Percentiles rank a stretch among this genome's conserved stretches.
Evolutionary conservation across 1,140 invertebrate genomes (phyloP).

Genomic region (Uloborus diversus): DNA sequence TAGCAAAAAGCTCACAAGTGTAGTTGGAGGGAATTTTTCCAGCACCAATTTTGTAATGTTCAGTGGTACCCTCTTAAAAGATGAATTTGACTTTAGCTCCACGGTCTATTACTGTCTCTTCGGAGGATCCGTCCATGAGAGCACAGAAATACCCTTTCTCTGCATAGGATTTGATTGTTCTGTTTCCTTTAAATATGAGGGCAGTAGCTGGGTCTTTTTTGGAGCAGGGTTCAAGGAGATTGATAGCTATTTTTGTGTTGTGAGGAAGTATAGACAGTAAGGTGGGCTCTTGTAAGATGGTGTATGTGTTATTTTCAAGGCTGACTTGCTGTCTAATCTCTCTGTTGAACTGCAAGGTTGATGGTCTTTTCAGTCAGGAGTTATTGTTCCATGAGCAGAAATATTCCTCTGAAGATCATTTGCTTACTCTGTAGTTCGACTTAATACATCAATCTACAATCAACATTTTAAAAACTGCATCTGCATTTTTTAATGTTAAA

Average conservation of each 20-base stretch:
- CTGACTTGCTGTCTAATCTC: neutral
- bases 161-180: neutral
- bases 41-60: neutral
- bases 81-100: neutral
- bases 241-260: neutral
- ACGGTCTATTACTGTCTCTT: neutral
- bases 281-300: neutral
- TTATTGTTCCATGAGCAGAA: neutral
- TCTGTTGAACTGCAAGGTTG: neutral
- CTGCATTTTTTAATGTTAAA: too few relatives aligned
- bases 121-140: neutral
- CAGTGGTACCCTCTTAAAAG: neutral
- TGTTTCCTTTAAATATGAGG: neutral
- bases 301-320: neutral
- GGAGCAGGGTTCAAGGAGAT: neutral
- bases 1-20: neutral
- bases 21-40: neutral
- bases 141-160: neutral
- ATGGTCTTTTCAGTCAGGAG: neutral
- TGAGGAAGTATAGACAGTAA: neutral
- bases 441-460: too few relatives aligned
- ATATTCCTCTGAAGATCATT: too few relatives aligned
- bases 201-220: neutral
- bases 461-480: too few relatives aligned
- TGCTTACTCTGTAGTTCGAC: too few relatives aligned